A percentile compares a stretch with the other conserved stretches of the same genome.
Conservation (phyloP, 2,888 invertebrate species). For the Drosophila algonquin region DNA sequence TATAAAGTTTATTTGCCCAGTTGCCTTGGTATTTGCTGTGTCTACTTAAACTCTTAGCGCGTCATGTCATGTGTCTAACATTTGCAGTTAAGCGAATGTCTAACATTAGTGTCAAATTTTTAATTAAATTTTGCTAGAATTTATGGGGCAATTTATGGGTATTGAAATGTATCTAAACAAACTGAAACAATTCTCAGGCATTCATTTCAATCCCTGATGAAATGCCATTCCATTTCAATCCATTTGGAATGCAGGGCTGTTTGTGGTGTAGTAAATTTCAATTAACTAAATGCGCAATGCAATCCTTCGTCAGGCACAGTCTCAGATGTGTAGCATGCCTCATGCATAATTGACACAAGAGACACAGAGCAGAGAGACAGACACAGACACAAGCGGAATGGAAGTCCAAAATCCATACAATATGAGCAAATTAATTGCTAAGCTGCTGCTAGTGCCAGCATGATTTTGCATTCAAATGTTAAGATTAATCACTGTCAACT, state of each 20-base stretch:
- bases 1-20: neutral
- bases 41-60: constrained; percentile 10
- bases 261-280: neutral
- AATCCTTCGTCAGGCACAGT: neutral
- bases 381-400: too few species aligned
- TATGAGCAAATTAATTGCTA: constrained; percentile 52
- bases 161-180: neutral
- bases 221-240: constrained; percentile 7
- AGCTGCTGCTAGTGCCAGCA: constrained; percentile 34
- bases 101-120: constrained; percentile 8
- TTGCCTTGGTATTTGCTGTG: constrained; percentile 25
- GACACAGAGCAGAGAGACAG: neutral
- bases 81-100: constrained; percentile 11
- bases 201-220: neutral
- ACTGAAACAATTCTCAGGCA: neutral
- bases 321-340: constrained; percentile 13
- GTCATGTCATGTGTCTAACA: constrained; percentile 7
- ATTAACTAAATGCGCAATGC: neutral
- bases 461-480: constrained; percentile 63
- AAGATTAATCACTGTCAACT: constrained; percentile 76
- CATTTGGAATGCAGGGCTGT: neutral
- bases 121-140: neutral
- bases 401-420: constrained; percentile 8
- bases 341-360: constrained; percentile 13
- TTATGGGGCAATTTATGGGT: neutral